Evolutionary conservation across 1,140 invertebrate genomes (phyloP).

Genomic region (Paralvinella palmiformis): DNA sequence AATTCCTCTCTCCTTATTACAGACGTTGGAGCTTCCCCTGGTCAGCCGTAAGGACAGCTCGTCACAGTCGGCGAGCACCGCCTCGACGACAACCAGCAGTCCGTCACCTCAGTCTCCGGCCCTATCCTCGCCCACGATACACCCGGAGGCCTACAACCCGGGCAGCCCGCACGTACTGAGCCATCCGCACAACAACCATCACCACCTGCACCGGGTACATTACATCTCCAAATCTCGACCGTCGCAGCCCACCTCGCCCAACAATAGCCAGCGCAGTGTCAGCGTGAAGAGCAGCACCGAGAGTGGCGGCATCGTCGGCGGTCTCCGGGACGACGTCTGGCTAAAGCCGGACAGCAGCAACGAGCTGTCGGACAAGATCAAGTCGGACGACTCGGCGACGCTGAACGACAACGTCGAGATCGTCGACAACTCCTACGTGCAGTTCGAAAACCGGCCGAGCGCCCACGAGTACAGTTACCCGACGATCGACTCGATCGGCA

Average conservation of each 20-base stretch:
- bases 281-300: constrained; percentile 33
- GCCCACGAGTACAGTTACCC: constrained; percentile 76
- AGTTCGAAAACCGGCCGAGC: constrained; percentile 58
- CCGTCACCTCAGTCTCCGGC: constrained; percentile 21
- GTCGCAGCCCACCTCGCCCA: constrained; percentile 21
- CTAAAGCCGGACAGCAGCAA: constrained; percentile 30
- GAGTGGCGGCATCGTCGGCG: constrained; percentile 35
- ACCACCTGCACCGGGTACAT: constrained; percentile 54
- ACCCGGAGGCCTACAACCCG: constrained; percentile 43
- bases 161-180: constrained; percentile 30
- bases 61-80: constrained; percentile 54
- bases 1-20: neutral
- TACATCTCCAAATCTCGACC: constrained; percentile 39
- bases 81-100: constrained; percentile 41
- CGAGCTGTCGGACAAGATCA: no score
- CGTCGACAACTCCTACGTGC: constrained; percentile 71
- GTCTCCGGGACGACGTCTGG: constrained; percentile 39
- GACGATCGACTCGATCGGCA: constrained; percentile 56
- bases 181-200: constrained; percentile 39
- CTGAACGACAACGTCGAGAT: constrained; percentile 26
- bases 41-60: constrained; percentile 63
- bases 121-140: constrained; percentile 26
- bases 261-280: constrained; percentile 13
- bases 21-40: constrained; percentile 65
- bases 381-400: constrained; percentile 28